phyloP scores from a whole-genome alignment of 2,113 vertebrate species.

The Vireo altiloquus region DNA sequence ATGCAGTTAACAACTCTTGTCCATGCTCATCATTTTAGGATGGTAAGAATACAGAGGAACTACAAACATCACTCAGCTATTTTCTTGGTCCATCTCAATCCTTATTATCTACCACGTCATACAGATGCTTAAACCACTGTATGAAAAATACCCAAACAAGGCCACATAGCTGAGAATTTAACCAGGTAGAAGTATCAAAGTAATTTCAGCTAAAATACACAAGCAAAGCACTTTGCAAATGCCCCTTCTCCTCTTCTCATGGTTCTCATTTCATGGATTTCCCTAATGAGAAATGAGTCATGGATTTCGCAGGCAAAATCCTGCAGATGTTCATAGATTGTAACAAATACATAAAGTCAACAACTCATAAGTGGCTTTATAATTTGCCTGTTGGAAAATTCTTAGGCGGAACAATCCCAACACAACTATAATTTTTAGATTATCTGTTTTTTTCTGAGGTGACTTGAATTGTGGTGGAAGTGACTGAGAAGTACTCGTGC shows the following conservation, averaged over 20 bases:
- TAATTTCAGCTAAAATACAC: neutral
- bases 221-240: neutral
- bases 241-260: accelerated
- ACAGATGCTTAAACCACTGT: neutral
- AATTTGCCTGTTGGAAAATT: neutral
- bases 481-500: neutral
- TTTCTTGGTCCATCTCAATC: neutral
- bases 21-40: neutral
- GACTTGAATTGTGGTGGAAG: neutral
- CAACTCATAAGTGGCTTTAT: neutral
- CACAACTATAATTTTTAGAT: neutral
- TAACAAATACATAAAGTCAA: neutral
- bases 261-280: neutral
- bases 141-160: neutral
- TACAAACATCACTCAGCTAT: neutral
- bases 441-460: neutral
- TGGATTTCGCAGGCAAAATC: neutral
- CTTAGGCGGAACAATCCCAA: neutral
- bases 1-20: neutral
- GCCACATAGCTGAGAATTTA: neutral
- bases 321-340: neutral
- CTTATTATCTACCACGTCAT: neutral
- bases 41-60: neutral
- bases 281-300: neutral
- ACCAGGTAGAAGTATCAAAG: neutral